These are phyloP conservation scores for Pemphredon lugubris DNA, from an alignment of 2,888 invertebrate species.

Conservation along the genomic window DNA sequence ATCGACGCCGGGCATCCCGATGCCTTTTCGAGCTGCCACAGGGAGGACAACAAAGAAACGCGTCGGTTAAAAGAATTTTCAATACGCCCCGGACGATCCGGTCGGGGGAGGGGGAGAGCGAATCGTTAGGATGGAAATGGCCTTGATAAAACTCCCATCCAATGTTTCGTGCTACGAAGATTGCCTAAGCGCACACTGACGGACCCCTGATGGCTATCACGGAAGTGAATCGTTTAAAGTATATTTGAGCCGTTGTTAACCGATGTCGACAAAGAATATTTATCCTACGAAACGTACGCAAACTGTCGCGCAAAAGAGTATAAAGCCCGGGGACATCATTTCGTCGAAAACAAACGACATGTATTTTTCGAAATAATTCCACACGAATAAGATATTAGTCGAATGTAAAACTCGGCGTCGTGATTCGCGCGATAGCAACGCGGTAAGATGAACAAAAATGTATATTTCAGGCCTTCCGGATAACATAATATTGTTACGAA, in stretches of 20 bases:
- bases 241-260: slow-evolving; percentile 45
- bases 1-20: not conserved
- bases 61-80: slow-evolving; percentile 18
- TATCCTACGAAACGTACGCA: slow-evolving; percentile 1
- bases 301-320: not conserved
- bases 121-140: slow-evolving; percentile 49
- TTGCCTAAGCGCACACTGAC: slow-evolving; percentile 16
- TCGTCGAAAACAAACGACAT: too few species aligned
- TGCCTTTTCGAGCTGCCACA: too few species aligned
- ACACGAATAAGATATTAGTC: too few species aligned
- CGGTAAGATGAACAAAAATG: not conserved
- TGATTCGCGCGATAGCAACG: not conserved
- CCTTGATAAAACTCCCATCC: slow-evolving; percentile 60
- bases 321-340: too few species aligned
- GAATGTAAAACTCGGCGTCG: too few species aligned
- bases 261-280: slow-evolving; percentile 38
- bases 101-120: slow-evolving; percentile 26
- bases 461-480: too few species aligned
- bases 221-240: slow-evolving; percentile 69
- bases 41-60: too few species aligned
- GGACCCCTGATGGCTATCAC: slow-evolving; percentile 54
- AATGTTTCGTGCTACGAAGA: slow-evolving; percentile 42
- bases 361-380: too few species aligned
- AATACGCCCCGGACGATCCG: not conserved
- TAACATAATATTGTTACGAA: too few species aligned